Percentiles rank a stretch among this genome's conserved stretches.
These are phyloP conservation scores for Monomorium pharaonis DNA, from an alignment of 1,140 invertebrate genomes.

Conservation along the genomic window DNA sequence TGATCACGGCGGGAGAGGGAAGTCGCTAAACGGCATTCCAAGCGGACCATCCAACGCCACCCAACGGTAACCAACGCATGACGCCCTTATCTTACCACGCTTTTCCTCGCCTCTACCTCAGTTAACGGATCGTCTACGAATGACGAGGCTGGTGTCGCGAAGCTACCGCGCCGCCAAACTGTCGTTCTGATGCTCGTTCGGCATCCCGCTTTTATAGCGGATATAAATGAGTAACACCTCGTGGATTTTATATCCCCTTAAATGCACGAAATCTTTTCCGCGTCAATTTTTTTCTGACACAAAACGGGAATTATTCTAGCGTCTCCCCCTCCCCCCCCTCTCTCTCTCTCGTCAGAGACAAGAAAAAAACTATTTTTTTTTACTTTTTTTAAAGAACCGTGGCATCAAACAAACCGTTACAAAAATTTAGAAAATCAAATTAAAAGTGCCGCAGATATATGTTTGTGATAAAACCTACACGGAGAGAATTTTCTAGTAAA, in stretches of 20 bases:
- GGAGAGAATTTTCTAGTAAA: too few relatives aligned
- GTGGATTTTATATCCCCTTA: slow-evolving; percentile 1
- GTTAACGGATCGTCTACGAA: slow-evolving; percentile 69
- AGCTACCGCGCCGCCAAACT: slow-evolving; percentile 21
- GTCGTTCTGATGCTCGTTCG: background rate
- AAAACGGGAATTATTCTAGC: background rate
- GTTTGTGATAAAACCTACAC: background rate
- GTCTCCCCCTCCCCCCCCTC: too few relatives aligned
- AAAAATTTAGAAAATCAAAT: background rate
- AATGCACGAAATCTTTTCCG: background rate
- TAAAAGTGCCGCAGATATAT: background rate
- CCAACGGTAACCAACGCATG: slow-evolving; percentile 83
- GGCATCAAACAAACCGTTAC: background rate
- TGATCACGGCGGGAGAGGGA: slow-evolving; percentile 77
- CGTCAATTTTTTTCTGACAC: background rate
- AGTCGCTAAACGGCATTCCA: slow-evolving; percentile 85
- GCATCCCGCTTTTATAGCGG: slow-evolving; percentile 20
- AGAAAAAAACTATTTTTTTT: background rate
- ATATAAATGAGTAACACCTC: slow-evolving; percentile 34
- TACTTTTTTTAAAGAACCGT: background rate
- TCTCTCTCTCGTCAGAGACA: background rate
- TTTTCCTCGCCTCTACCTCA: slow-evolving; percentile 69
- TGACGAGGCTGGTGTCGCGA: slow-evolving; percentile 60
- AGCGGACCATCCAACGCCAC: slow-evolving; percentile 81
- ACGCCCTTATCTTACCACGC: slow-evolving; percentile 76